Percentiles rank a stretch among this genome's conserved stretches.
These are phyloP conservation scores for Poeciliopsis infans DNA, from an alignment of 2,797 vertebrate species.

Conservation along the genomic window DNA sequence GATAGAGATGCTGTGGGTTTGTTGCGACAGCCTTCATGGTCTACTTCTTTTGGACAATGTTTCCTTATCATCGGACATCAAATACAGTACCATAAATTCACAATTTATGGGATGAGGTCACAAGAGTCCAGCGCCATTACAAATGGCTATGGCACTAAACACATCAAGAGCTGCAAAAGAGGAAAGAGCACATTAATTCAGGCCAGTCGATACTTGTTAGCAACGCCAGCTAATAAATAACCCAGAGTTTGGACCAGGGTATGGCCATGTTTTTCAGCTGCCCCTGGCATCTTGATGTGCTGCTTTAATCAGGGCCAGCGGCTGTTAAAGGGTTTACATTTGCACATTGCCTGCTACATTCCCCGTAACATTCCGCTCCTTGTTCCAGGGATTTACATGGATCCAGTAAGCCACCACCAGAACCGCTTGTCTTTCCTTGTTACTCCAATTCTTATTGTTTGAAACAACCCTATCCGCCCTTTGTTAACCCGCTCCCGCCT, in stretches of 20 bases:
- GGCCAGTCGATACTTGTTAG: slow-evolving; percentile 65
- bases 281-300: slow-evolving; percentile 75
- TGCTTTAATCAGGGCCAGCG: slow-evolving; percentile 73
- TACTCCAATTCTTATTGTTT: slow-evolving; percentile 61
- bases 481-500: slow-evolving; percentile 9
- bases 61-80: neutral
- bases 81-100: neutral
- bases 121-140: slow-evolving; percentile 24
- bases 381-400: slow-evolving; percentile 65
- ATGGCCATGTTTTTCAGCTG: slow-evolving; percentile 52
- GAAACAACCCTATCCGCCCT: slow-evolving; percentile 27
- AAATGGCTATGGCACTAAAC: slow-evolving; percentile 41
- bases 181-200: slow-evolving; percentile 73
- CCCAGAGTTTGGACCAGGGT: slow-evolving; percentile 46
- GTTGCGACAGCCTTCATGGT: neutral
- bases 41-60: neutral
- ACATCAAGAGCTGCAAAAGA: slow-evolving; percentile 76
- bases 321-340: slow-evolving; percentile 70
- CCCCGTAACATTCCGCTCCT: slow-evolving; percentile 57
- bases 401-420: slow-evolving; percentile 54
- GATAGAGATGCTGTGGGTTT: neutral
- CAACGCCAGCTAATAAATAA: slow-evolving; percentile 69
- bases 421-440: slow-evolving; percentile 55
- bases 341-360: slow-evolving; percentile 62
- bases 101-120: slow-evolving; percentile 53